Base-by-base conservation (phyloP, 1,140 invertebrate species). In the Metopolophium dirhodum region DNA sequence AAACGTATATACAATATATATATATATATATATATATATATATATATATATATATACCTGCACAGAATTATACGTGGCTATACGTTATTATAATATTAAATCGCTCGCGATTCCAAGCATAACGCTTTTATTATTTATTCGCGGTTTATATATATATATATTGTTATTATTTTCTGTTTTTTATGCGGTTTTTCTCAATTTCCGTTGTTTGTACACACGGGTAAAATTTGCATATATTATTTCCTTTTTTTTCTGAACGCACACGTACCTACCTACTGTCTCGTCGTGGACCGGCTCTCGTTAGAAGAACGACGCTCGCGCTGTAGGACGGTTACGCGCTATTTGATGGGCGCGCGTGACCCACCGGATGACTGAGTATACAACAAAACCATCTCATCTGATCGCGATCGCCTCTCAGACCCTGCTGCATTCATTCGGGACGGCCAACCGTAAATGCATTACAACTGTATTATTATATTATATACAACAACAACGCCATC, bases 341-440 rank as follows among this genome's bases (percentile, higher is more conserved):
- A 92, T 91, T 91, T 91, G 90, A 83, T 77, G n/a, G 47, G 20
- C 45, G 91, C 91, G 68, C 91, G 91, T 92, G 90, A 83, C 77
- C 68, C 41, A 45, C 30, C 91, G 91, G 88, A 89, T 41, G 88
- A 35, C 77, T 49, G 41, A 49, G 45, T 49, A 54, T 22, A 77
- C 61, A 83, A 92, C 68, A 49, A 92, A 83, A 92, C 45, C 30
- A 51, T 92, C 47, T 49, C 61, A 20, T 77, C 20, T 26, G 30
- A 91, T 77, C 57, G 90, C 57, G 90, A 91, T 91, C 68, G 41
- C 61, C 18, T 89, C 30, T 35, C 23, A 37, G 23, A 20, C 87
- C 87, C 35, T 30, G 88, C 35, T 7, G 88, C 35, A 23, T 26
- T 89, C 88, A 26, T 57, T 23, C 23, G 49, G 87, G 22, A 89